Percentiles rank a stretch among this genome's conserved stretches.
Evolutionary conservation across 2,797 vertebrate species (phyloP).

Genomic region (Sebastes ruberrimus): DNA sequence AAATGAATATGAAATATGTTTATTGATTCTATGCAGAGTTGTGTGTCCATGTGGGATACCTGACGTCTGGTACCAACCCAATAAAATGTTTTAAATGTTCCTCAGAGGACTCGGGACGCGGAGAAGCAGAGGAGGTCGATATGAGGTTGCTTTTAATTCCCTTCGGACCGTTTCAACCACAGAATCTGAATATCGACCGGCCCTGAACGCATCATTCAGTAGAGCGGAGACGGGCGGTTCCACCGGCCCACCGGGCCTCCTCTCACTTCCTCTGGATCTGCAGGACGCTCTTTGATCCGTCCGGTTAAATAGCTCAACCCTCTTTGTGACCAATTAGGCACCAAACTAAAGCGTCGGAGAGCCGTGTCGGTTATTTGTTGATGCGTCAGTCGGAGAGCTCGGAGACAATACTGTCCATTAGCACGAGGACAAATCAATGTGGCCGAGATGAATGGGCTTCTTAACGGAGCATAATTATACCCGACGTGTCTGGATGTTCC

Average conservation of each 20-base stretch:
- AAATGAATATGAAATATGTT: background rate
- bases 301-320: constrained; percentile 51
- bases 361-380: constrained; percentile 64
- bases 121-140: background rate
- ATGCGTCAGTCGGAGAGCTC: constrained; percentile 54
- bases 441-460: constrained; percentile 67
- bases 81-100: constrained; percentile 19
- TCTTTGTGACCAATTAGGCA: constrained; percentile 70
- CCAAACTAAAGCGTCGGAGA: constrained; percentile 43
- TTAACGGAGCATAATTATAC: constrained; percentile 71
- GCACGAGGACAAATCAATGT: constrained; percentile 62
- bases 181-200: background rate
- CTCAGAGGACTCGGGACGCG: background rate
- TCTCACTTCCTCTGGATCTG: background rate
- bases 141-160: background rate
- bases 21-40: background rate
- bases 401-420: constrained; percentile 70
- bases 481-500: constrained; percentile 52
- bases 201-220: background rate
- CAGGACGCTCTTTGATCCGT: constrained; percentile 27
- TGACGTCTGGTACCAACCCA: background rate
- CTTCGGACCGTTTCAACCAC: background rate
- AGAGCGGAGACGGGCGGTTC: background rate
- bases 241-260: constrained; percentile 23
- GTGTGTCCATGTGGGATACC: background rate